Conservation (phyloP, 2,888 invertebrate genomes). For the Carpatolechia fugitivella region DNA sequence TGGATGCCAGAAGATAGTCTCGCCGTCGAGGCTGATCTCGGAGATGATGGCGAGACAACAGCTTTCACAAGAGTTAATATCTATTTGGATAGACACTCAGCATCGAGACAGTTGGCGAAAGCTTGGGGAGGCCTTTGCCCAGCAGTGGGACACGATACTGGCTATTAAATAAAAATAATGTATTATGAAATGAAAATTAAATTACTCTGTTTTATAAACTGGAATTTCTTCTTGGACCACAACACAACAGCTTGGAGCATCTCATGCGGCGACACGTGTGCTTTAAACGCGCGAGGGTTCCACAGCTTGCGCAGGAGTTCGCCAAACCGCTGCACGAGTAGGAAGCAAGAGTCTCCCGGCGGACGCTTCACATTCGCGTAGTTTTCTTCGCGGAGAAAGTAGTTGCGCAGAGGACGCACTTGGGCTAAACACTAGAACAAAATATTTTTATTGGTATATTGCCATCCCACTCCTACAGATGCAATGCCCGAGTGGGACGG, state of each 20-base stretch:
- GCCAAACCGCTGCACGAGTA: conserved; percentile 95
- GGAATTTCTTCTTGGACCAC: conserved; percentile 97
- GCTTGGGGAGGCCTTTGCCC: too few species aligned
- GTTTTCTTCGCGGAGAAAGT: conserved; percentile 95
- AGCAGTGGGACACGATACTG: too few species aligned
- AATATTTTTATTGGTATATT: not conserved
- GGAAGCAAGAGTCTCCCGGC: conserved; percentile 95
- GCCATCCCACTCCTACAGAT: too few species aligned
- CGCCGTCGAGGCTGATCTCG: too few species aligned
- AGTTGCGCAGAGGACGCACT: conserved; percentile 95
- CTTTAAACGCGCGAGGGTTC: conserved; percentile 99
- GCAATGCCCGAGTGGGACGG: too few species aligned
- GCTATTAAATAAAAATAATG: too few species aligned
- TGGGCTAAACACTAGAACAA: conserved; percentile 91
- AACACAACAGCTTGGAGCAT: conserved; percentile 99
- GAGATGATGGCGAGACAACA: too few species aligned
- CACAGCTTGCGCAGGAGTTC: conserved; percentile 98
- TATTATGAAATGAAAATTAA: too few species aligned
- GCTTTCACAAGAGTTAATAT: too few species aligned
- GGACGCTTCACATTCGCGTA: conserved; percentile 93
- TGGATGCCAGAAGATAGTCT: too few species aligned
- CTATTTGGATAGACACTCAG: too few species aligned
- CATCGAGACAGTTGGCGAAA: too few species aligned
- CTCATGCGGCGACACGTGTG: conserved; percentile 99
- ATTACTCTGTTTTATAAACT: conserved; percentile 98